Evolutionary conservation across 2,888 invertebrate genomes (phyloP), one percentile per base, ranked within the genome.

Genomic region (Ceratothoa steindachneri): DNA sequence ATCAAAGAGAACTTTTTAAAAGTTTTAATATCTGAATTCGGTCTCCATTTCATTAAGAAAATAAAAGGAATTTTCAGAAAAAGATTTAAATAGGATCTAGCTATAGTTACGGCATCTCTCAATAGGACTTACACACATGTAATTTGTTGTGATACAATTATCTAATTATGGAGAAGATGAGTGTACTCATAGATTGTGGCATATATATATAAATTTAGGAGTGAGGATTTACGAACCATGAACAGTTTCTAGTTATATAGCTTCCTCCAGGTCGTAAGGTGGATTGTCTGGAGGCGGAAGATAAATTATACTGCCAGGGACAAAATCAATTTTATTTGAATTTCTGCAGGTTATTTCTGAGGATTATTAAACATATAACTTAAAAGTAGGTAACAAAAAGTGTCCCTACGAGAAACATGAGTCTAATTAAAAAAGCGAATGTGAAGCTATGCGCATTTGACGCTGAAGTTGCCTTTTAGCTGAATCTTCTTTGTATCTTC

Each of bases 171-270:
- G n/a, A n/a, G n/a, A n/a, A n/a, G n/a, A n/a, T n/a, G n/a, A n/a
- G n/a, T n/a, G n/a, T n/a, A n/a, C n/a, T n/a, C n/a, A n/a, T n/a
- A n/a, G n/a, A n/a, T n/a, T n/a, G n/a, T n/a, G n/a, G n/a, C n/a
- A n/a, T n/a, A n/a, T n/a, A n/a, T n/a, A n/a, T n/a, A n/a, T n/a
- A n/a, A n/a, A n/a, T n/a, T n/a, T n/a, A n/a, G n/a, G n/a, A n/a
- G n/a, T n/a, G n/a, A n/a, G n/a, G n/a, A 41, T 41, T 41, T 19
- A 19, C 55, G 7, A 55, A 55, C 55, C 55, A 19, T 55, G 55
- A 55, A 55, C 55, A 55, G 55, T 55, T 55, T 55, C 55, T 19
- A 55, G 55, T 22, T 55, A 22, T 19, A 55, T 55, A 5, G 55
- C 55, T 55, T 55, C 55, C 19, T 22, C 55, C 19, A 22, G 7